Conservation (phyloP, 2,113 vertebrate genomes). For the Rallus limicola region DNA sequence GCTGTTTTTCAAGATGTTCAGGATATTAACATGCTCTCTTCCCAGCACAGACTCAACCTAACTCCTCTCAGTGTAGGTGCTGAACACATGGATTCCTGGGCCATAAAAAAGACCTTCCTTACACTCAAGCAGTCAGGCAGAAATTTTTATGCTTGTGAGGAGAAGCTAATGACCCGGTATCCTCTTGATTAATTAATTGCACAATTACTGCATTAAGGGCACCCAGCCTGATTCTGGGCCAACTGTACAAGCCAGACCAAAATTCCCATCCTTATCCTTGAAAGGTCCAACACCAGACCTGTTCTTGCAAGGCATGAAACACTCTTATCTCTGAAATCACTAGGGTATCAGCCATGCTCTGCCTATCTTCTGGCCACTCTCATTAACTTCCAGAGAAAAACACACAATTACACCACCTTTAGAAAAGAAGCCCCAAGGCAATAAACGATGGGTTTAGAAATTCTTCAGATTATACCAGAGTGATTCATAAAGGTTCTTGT, state of each 20-base stretch:
- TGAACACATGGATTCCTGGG: not conserved
- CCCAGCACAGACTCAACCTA: not conserved
- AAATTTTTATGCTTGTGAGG: not conserved
- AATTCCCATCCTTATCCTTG: not conserved
- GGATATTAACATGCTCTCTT: not conserved
- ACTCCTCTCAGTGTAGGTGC: not conserved
- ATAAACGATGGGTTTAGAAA: conserved; percentile 28
- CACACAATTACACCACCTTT: not conserved
- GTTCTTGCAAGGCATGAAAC: not conserved
- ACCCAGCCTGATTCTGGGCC: not conserved
- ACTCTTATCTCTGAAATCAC: not conserved
- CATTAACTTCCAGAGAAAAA: not conserved
- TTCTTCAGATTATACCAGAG: conserved; percentile 27
- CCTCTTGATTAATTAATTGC: not conserved
- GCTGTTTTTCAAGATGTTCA: not conserved
- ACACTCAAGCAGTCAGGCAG: not conserved
- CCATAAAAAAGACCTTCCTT: not conserved
- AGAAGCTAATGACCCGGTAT: not conserved
- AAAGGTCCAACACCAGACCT: not conserved
- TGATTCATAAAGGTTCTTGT: conserved; percentile 60
- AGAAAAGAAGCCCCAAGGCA: conserved; percentile 42
- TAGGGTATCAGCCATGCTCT: not conserved
- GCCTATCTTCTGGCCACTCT: conserved; percentile 24
- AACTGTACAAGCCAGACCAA: not conserved
- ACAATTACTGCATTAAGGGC: not conserved